phyloP scores from a whole-genome alignment of 2,888 invertebrate species.

The Melinaea marsaeus region DNA sequence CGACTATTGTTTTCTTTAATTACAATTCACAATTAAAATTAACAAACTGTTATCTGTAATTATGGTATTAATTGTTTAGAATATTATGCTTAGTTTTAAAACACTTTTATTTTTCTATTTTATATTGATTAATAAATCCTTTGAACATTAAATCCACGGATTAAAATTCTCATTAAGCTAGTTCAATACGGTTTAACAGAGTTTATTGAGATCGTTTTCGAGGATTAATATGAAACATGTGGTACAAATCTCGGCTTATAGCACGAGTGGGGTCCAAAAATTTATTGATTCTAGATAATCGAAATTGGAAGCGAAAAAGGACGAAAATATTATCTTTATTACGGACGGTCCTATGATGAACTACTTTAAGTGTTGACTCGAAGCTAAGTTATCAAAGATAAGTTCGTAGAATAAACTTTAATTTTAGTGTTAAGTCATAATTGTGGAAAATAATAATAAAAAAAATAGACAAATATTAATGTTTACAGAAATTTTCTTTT shows the following conservation, averaged over 20 bases:
- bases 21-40: not conserved
- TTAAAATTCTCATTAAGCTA: slow-evolving; percentile 1
- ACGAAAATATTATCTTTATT: too few species aligned
- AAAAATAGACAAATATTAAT: too few species aligned
- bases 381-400: too few species aligned
- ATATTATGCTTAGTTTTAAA: not conserved
- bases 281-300: not conserved
- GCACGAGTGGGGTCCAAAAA: not conserved
- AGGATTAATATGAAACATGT: slow-evolving; percentile 5
- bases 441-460: too few species aligned
- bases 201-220: not conserved
- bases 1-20: slow-evolving; percentile 4
- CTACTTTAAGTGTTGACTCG: too few species aligned
- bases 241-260: not conserved
- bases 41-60: not conserved
- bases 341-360: too few species aligned
- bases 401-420: too few species aligned
- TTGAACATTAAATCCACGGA: not conserved
- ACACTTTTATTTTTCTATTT: not conserved
- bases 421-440: too few species aligned
- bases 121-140: not conserved
- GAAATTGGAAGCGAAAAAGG: not conserved
- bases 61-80: not conserved
- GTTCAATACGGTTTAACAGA: not conserved
- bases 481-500: too few species aligned